Evolutionary conservation across 1,140 invertebrate genomes (phyloP).

Genomic region (Ips nitidus): DNA sequence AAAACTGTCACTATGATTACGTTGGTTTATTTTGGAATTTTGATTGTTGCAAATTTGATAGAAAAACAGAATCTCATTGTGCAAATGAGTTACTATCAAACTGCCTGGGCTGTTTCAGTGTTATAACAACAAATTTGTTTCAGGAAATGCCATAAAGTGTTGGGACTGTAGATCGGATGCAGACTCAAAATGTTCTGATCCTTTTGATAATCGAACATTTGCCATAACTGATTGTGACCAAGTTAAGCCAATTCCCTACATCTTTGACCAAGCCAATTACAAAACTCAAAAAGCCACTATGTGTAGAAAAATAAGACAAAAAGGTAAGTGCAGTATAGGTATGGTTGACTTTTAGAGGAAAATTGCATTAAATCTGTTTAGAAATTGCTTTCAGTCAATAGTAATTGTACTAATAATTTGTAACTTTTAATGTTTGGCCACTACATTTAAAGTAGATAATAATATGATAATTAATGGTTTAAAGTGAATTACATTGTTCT

Average conservation of each 20-base stretch:
- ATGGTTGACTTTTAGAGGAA: no score
- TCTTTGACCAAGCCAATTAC: slow-evolving; percentile 46
- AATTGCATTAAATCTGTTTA: no score
- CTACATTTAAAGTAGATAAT: no score
- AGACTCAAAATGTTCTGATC: slow-evolving; percentile 89
- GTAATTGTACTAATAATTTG: background rate
- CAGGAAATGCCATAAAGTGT: slow-evolving; percentile 71
- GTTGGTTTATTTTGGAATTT: no score
- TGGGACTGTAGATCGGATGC: slow-evolving; percentile 87
- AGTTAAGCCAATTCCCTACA: slow-evolving; percentile 64
- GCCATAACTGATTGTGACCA: slow-evolving; percentile 83
- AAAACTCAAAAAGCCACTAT: slow-evolving; percentile 74
- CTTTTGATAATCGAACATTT: slow-evolving; percentile 87
- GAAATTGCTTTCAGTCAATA: background rate
- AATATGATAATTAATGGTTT: no score
- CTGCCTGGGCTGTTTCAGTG: no score
- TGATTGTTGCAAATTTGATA: no score
- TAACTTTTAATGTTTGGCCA: background rate
- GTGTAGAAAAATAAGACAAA: slow-evolving; percentile 91
- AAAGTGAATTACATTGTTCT: no score
- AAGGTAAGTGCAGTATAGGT: slow-evolving; percentile 65
- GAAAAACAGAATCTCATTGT: no score
- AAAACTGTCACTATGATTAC: no score
- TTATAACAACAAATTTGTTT: background rate
- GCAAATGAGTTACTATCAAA: no score